Evolutionary conservation across 2,797 vertebrate species (phyloP).

Genomic region (Cryptoblepharus egeriae): DNA sequence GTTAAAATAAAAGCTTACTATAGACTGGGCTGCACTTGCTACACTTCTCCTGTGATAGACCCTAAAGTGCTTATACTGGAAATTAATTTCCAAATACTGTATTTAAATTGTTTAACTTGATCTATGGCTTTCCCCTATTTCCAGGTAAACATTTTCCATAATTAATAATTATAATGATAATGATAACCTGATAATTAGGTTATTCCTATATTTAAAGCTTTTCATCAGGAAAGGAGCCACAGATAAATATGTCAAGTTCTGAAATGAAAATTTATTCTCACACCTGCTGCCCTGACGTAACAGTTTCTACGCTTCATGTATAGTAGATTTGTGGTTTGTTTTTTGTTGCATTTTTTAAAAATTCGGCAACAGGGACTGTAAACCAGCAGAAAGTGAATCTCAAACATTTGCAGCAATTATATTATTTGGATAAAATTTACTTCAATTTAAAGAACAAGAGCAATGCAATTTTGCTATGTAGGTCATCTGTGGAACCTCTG

Average conservation of each 20-base stretch:
- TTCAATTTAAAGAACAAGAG: background rate
- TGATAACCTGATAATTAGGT: too few species aligned
- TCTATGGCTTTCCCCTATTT: background rate
- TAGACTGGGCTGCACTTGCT: too few species aligned
- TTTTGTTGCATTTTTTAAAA: too few species aligned
- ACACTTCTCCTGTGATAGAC: too few species aligned
- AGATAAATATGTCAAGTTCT: background rate
- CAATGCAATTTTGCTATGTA: background rate
- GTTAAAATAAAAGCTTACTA: too few species aligned
- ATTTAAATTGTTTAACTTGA: too few species aligned
- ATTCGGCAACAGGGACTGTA: background rate
- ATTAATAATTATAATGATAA: too few species aligned
- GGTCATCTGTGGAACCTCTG: background rate
- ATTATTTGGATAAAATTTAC: background rate
- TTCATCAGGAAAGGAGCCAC: background rate
- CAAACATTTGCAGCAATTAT: background rate
- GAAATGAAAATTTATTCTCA: background rate
- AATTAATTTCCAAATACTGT: too few species aligned
- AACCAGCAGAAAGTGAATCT: background rate
- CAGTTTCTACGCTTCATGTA: background rate
- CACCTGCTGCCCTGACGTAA: background rate
- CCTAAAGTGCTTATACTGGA: too few species aligned
- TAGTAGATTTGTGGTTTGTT: too few species aligned
- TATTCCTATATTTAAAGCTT: too few species aligned
- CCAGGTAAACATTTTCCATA: too few species aligned